Conservation (phyloP, 2,113 vertebrate genomes). For the Hemibagrus wyckioides region DNA sequence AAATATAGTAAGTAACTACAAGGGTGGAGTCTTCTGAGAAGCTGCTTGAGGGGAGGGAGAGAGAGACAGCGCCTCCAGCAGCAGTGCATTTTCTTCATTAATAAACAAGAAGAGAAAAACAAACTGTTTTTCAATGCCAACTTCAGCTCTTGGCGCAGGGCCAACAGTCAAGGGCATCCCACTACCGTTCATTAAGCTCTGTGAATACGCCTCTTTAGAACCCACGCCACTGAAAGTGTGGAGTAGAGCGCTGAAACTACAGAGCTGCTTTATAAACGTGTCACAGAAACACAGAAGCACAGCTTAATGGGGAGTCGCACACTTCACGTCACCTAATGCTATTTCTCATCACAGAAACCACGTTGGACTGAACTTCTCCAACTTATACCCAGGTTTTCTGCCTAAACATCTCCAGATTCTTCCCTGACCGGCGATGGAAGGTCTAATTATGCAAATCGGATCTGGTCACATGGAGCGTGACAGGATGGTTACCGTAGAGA, state of each 20-base stretch:
- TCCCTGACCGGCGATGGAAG: background rate
- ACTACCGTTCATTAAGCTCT: background rate
- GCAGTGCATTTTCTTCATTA: slow-evolving; percentile 14
- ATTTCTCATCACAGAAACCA: background rate
- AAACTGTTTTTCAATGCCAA: slow-evolving; percentile 2
- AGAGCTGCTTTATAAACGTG: background rate
- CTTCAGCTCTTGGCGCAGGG: background rate
- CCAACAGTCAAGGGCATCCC: slow-evolving; percentile 8
- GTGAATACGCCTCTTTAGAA: background rate
- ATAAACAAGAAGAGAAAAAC: slow-evolving; percentile 21
- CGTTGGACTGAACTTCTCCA: background rate
- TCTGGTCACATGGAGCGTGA: background rate
- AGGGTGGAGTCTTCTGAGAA: slow-evolving; percentile 1
- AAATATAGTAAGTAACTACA: slow-evolving; percentile 11
- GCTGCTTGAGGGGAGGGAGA: background rate
- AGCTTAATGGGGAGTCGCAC: background rate
- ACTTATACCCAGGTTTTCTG: background rate
- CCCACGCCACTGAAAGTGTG: background rate
- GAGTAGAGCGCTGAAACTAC: background rate
- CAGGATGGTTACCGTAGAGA: background rate
- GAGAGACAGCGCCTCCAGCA: background rate
- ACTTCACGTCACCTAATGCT: background rate
- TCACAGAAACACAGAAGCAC: background rate
- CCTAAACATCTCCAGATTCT: background rate
- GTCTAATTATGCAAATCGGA: background rate